phyloP scores from a whole-genome alignment of 37 sponge, comb jelly and placozoan genomes.

The Tethya wilhelma region DNA sequence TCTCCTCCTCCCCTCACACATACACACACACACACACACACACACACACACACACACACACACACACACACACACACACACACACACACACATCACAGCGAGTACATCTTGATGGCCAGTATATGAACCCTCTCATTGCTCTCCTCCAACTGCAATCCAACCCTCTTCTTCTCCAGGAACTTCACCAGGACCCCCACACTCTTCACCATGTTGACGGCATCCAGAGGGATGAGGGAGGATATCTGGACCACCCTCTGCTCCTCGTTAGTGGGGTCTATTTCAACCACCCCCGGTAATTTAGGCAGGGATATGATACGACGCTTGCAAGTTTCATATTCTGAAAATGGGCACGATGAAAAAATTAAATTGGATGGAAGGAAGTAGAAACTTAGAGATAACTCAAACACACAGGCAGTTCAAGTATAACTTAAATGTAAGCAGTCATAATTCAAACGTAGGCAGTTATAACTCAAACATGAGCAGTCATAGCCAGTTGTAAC shows the following conservation, averaged over 20 bases:
- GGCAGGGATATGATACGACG: constrained; percentile 60
- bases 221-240: constrained; percentile 72
- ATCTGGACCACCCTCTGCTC: constrained; percentile 65
- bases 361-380: background rate
- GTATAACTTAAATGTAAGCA: too few species aligned
- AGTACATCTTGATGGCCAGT: constrained; percentile 70
- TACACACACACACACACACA: too few species aligned
- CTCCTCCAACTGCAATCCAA: constrained; percentile 91
- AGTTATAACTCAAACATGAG: too few species aligned
- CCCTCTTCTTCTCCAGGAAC: constrained; percentile 90
- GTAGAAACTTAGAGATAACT: too few species aligned
- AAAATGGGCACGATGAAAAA: background rate
- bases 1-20: too few species aligned
- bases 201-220: constrained; percentile 63
- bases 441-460: too few species aligned
- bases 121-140: constrained; percentile 72
- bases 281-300: constrained; percentile 64
- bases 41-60: too few species aligned
- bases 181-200: constrained; percentile 86
- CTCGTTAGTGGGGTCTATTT: constrained; percentile 30
- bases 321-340: constrained; percentile 52
- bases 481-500: too few species aligned
- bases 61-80: too few species aligned
- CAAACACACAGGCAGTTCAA: too few species aligned
- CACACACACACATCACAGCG: constrained; percentile 70